A percentile compares a stretch with the other conserved stretches of the same genome.
Conservation (phyloP, 2,888 invertebrate species). For the Lacanobia oleracea region DNA sequence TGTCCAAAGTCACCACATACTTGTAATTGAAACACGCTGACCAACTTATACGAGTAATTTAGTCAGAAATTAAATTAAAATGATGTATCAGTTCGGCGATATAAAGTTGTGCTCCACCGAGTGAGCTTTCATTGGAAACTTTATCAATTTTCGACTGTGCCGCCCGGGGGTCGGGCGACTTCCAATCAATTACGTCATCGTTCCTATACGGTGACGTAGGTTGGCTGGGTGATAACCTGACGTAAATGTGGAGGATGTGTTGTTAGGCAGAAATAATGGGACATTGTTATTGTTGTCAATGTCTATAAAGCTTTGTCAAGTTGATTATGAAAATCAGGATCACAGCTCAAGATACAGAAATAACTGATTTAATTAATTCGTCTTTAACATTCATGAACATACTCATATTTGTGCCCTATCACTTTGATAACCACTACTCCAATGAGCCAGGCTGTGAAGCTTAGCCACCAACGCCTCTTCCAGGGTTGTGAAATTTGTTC, state of each 20-base stretch:
- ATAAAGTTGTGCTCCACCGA: constrained; percentile 59
- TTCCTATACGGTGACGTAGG: constrained; percentile 32
- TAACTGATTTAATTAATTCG: too few species aligned
- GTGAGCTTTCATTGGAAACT: constrained; percentile 75
- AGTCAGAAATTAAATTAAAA: constrained; percentile 68
- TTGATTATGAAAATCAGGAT: constrained; percentile 4
- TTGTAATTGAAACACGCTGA: constrained; percentile 35
- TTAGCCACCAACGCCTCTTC: too few species aligned
- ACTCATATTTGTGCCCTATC: too few species aligned
- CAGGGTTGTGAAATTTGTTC: too few species aligned
- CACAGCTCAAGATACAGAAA: not conserved
- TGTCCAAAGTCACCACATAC: constrained; percentile 1
- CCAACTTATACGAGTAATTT: constrained; percentile 49
- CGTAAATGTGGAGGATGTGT: not conserved
- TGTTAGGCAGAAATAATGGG: not conserved
- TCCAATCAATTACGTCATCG: constrained; percentile 71
- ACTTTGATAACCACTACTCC: too few species aligned
- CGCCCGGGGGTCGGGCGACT: constrained; percentile 65
- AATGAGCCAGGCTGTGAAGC: too few species aligned
- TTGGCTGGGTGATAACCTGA: constrained; percentile 15
- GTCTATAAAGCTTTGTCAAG: too few species aligned
- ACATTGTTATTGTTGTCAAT: not conserved
- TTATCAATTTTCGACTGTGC: constrained; percentile 75
- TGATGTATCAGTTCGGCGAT: constrained; percentile 65
- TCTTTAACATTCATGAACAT: too few species aligned